Evolutionary conservation across 2,113 vertebrate genomes (phyloP), one percentile per base, ranked within the genome.

Genomic region (Opisthocomus hoazin): DNA sequence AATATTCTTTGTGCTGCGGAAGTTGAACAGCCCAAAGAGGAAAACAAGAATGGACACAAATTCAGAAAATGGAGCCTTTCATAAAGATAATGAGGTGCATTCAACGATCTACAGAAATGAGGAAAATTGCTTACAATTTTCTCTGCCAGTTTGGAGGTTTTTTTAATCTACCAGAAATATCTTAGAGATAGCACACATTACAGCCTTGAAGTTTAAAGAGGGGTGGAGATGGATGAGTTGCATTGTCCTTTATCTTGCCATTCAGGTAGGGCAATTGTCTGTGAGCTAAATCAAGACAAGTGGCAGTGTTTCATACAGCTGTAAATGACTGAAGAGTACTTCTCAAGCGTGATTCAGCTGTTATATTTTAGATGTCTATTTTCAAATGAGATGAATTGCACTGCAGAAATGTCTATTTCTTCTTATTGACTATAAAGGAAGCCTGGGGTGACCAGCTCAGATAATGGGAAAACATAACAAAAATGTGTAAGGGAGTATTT

Each of bases 1-100:
- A 21, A 96, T 98, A 68, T 99, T 99, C 84, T 94, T 98, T 74
- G 93, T 98, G 78, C 91, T 97, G 60, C 96, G 98, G 81, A 98
- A 97, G 57, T 69, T 89, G 58, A 77, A n/a, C 27, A 83, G 51
- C 29, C 39, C 45, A 39, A 95, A 86, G 32, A 91, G 20, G 70
- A 93, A 77, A 70, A 50, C 36, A 66, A 64, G 92, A 77, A 50
- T 46, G 79, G 58, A 78, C 8, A 54, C 29, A 81, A 68, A 79
- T 56, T 81, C 53, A 82, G 80, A 60, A 70, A 69, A 76, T 51
- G 10, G 60, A 93, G 80, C 57, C 17, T 71, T 39, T 94, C 57
- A 58, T 76, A 75, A 82, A 70, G 74, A 95, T 66, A 87, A 91
- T 61, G 77, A 97, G 84, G 93, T 96, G 61, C 69, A n/a, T 37